Percentiles rank a stretch among this genome's conserved stretches.
These are phyloP conservation scores for Hydrocynus forskahlii DNA, from an alignment of 2,797 vertebrate species.

Conservation along the genomic window DNA sequence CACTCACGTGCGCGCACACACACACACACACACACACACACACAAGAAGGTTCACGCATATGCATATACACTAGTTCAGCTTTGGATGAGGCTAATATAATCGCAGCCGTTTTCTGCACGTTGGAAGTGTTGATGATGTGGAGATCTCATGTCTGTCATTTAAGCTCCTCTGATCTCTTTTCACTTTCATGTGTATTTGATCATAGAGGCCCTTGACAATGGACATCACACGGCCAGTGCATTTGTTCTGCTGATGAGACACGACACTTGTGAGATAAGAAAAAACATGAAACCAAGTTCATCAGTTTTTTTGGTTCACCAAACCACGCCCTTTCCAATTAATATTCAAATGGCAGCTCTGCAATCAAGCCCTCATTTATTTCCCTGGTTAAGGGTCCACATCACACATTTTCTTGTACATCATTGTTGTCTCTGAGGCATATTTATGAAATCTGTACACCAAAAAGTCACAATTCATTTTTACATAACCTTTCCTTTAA, in stretches of 20 bases:
- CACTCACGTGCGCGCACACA: neutral
- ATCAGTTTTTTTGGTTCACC: neutral
- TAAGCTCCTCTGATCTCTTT: slow-evolving; percentile 56
- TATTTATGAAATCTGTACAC: too few relatives aligned
- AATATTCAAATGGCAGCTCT: neutral
- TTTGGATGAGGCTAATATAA: slow-evolving; percentile 50
- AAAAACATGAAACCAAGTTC: slow-evolving; percentile 18
- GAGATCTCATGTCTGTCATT: slow-evolving; percentile 49
- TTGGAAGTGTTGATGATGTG: slow-evolving; percentile 49
- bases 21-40: slow-evolving; percentile 12
- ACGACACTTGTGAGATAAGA: neutral
- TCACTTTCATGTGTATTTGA: slow-evolving; percentile 57
- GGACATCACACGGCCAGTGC: slow-evolving; percentile 47
- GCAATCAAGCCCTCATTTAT: neutral
- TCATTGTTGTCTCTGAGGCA: too few relatives aligned
- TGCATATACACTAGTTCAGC: neutral
- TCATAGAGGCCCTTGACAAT: slow-evolving; percentile 49
- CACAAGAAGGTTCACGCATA: neutral
- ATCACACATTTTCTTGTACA: too few relatives aligned
- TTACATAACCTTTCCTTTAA: too few relatives aligned
- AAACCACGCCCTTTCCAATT: neutral
- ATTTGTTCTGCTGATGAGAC: slow-evolving; percentile 43
- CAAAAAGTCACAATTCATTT: too few relatives aligned
- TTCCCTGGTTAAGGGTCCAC: too few relatives aligned
- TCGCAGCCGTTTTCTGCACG: slow-evolving; percentile 43